These are phyloP conservation scores for Ariolimax columbianus DNA, from an alignment of 2,888 invertebrate species.

Conservation along the genomic window DNA sequence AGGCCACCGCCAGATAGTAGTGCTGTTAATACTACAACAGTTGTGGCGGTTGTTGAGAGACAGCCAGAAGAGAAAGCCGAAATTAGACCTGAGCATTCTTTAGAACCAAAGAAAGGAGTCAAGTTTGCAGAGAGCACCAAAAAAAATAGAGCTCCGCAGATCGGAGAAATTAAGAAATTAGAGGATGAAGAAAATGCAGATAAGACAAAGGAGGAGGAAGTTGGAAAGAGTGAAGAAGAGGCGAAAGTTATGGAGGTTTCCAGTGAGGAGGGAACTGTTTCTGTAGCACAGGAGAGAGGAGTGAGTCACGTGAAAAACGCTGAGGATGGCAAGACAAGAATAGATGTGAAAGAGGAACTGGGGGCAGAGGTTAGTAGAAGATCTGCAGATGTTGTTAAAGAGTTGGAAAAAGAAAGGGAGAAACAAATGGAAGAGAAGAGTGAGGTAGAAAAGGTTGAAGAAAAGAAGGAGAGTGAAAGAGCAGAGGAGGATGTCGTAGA, in stretches of 20 bases:
- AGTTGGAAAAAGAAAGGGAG: background rate
- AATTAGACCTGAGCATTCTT: background rate
- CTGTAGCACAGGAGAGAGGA: background rate
- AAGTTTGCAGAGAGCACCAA: slow-evolving; percentile 37
- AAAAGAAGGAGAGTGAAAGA: background rate
- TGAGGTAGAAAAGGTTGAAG: background rate
- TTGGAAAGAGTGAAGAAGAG: background rate
- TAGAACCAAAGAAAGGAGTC: slow-evolving; percentile 41
- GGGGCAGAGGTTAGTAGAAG: slow-evolving; percentile 1
- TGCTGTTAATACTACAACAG: slow-evolving; percentile 22
- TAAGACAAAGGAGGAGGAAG: slow-evolving; percentile 11
- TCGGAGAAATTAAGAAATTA: slow-evolving; percentile 27
- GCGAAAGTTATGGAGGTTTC: background rate
- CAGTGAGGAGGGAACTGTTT: background rate
- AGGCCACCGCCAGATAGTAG: slow-evolving; percentile 34
- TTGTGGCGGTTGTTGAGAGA: slow-evolving; percentile 43
- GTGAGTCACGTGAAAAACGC: background rate
- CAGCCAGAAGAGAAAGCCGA: slow-evolving; percentile 26
- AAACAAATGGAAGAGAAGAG: background rate
- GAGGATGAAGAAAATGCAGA: background rate
- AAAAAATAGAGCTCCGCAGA: slow-evolving; percentile 29
- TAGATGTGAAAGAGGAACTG: slow-evolving; percentile 19
- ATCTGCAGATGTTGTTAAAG: background rate
- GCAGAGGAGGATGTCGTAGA: background rate
- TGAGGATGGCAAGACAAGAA: background rate